Conservation (phyloP, 2,797 vertebrate species). For the Pipistrellus nathusii region DNA sequence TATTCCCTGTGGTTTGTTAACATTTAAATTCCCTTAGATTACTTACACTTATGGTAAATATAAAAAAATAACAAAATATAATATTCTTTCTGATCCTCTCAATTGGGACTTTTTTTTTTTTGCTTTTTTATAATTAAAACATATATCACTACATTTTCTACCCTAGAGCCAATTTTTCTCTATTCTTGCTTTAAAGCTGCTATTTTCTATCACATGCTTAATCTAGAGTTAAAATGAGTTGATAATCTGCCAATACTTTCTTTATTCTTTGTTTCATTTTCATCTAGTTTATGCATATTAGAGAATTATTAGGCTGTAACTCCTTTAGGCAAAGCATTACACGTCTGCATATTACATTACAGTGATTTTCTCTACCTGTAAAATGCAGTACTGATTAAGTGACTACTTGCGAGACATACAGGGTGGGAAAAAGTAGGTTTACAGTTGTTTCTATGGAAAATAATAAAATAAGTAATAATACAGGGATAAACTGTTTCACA, state of each 20-base stretch:
- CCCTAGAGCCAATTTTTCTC: neutral
- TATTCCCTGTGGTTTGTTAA: neutral
- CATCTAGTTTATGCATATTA: neutral
- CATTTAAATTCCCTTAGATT: neutral
- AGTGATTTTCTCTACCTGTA: neutral
- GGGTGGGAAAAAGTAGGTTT: neutral
- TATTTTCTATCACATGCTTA: neutral
- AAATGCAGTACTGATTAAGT: neutral
- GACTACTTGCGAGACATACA: neutral
- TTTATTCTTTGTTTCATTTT: slow-evolving; percentile 41
- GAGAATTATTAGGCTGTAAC: neutral
- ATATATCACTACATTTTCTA: neutral
- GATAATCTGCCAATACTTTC: neutral
- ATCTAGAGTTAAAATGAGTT: slow-evolving; percentile 33
- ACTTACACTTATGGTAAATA: neutral
- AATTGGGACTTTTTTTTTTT: neutral
- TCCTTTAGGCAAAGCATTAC: neutral
- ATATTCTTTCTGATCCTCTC: neutral
- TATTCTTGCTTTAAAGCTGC: neutral
- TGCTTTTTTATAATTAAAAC: neutral
- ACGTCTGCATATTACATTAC: neutral
- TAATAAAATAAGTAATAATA: neutral
- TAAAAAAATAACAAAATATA: neutral
- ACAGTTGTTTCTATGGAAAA: neutral
- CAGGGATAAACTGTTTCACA: neutral